phyloP scores from a whole-genome alignment of 2,888 invertebrate genomes.

The Ariolimax columbianus region DNA sequence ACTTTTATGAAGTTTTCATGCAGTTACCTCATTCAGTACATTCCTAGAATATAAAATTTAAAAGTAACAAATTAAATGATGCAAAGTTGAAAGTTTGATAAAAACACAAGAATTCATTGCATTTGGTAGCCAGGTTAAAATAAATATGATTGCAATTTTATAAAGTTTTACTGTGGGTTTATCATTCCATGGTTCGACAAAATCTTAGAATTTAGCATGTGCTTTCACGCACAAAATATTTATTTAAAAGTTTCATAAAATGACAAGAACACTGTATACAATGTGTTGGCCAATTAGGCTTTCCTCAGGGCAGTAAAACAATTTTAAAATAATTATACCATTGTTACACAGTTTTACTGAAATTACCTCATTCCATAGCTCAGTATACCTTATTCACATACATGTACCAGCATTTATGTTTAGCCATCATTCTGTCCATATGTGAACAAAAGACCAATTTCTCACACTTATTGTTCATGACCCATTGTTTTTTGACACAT shows the following conservation, averaged over 20 bases:
- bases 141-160: too few relatives aligned
- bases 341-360: constrained; percentile 21
- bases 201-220: neutral
- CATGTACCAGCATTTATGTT: neutral
- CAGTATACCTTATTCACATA: neutral
- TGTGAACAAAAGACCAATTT: neutral
- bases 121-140: too few relatives aligned
- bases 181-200: too few relatives aligned
- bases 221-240: neutral
- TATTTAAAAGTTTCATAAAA: neutral
- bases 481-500: neutral
- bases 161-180: too few relatives aligned
- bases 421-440: too few relatives aligned
- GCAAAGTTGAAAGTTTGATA: too few relatives aligned
- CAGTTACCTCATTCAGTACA: too few relatives aligned
- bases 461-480: neutral
- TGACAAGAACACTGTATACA: neutral
- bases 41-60: too few relatives aligned
- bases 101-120: too few relatives aligned
- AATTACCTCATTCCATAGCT: constrained; percentile 24
- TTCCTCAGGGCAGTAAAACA: constrained; percentile 14
- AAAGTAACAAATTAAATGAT: too few relatives aligned
- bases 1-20: too few relatives aligned
- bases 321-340: neutral
- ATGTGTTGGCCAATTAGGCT: constrained; percentile 17